Base-by-base conservation (phyloP, 1,140 invertebrate genomes). In the Drusus annulatus region DNA sequence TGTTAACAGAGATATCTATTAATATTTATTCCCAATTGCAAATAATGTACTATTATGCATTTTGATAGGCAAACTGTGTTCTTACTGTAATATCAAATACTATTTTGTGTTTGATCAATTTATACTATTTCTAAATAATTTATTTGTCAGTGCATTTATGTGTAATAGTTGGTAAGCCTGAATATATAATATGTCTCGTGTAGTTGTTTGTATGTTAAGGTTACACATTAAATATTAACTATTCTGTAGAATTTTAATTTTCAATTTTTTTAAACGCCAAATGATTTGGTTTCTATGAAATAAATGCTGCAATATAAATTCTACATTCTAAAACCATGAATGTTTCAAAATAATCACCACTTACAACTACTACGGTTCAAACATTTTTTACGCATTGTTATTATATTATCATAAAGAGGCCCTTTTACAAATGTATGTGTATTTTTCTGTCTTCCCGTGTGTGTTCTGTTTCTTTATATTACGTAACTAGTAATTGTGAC, bases 131-230 rank as follows among this genome's bases (percentile, higher is more conserved):
- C 36, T 45, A 45, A 45, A 56, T 56, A n/a, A 56, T 56, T 56
- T 56, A 21, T 56, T n/a, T 63, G 60, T 63, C 23, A 23, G 60
- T 63, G 60, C 60, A 63, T 63, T 63, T 63, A 63, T 63, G 15
- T 63, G 60, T 63, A 23, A 63, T 63, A 63, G 60, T 63, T 63
- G 23, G 17, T 63, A 63, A 63, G 60, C 60, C 60, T 63, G 60
- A 17, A 56, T 56, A 17, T 56, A 13, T 45, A 45, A 45, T 45
- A n/a, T 63, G 13, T 63, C 17, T 63, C 16, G 13, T 63, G 60
- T 63, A 63, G 60, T 63, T 63, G 17, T 13, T 63, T 23, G 23
- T 63, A 21, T 63, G 17, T 21, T 28, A 63, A 63, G 60, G 13
- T 63, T 16, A 63, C 23, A 56, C 23, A 63, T 63, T 63, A 7